Conservation (phyloP, 2,888 invertebrate species). For the Sesia apiformis region DNA sequence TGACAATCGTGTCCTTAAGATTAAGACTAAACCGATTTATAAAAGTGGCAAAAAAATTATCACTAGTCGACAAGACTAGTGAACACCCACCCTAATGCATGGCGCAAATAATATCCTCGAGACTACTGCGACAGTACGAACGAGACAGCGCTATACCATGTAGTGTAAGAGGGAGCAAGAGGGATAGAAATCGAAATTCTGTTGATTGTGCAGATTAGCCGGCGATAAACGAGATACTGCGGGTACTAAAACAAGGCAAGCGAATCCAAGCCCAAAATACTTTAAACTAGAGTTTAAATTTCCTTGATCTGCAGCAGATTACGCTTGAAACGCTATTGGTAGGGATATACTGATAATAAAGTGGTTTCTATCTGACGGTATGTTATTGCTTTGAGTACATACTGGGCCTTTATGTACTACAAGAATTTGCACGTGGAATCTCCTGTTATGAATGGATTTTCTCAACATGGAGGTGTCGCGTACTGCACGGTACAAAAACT, state of each 20-base stretch:
- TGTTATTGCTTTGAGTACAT: not conserved
- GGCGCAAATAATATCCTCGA: not conserved
- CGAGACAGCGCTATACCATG: not conserved
- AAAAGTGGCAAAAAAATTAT: too few relatives aligned
- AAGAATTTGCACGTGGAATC: too few relatives aligned
- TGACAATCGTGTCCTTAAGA: too few relatives aligned
- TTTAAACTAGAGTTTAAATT: not conserved
- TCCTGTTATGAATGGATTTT: too few relatives aligned
- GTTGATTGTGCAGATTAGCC: conserved; percentile 1
- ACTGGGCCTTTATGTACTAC: too few relatives aligned
- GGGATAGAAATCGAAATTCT: not conserved
- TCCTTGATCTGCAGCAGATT: not conserved
- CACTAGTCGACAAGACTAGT: too few relatives aligned
- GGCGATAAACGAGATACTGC: not conserved
- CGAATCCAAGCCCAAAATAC: not conserved
- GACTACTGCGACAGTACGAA: not conserved
- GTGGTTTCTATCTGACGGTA: not conserved
- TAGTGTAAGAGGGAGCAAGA: not conserved
- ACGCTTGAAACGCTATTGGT: not conserved
- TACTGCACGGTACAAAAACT: too few relatives aligned
- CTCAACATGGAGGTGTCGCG: too few relatives aligned
- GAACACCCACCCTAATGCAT: too few relatives aligned
- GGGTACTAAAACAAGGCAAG: not conserved
- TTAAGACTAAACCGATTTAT: too few relatives aligned
- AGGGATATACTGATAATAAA: not conserved